phyloP scores from a whole-genome alignment of 2,888 invertebrate genomes.

The Tenthredo distinguenda region DNA sequence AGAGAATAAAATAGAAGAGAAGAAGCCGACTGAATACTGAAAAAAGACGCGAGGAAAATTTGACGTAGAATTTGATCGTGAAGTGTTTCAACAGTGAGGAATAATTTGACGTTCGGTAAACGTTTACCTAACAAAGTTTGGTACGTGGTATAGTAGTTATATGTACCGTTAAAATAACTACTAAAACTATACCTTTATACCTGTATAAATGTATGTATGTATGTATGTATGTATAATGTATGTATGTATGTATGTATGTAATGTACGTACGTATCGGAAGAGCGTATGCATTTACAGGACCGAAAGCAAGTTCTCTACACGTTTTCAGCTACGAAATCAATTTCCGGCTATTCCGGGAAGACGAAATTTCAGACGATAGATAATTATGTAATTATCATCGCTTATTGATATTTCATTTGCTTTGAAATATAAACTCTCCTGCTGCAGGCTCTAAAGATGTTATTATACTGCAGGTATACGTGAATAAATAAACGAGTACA shows the following conservation, averaged over 20 bases:
- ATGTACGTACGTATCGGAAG: not conserved
- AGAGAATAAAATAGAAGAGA: not conserved
- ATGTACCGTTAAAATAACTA: slow-evolving; percentile 10
- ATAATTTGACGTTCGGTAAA: slow-evolving; percentile 17
- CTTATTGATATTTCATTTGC: not conserved
- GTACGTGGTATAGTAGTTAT: not conserved
- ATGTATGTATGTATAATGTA: not conserved
- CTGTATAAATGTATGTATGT: no score
- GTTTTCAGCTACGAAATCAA: not conserved
- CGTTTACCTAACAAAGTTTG: slow-evolving; percentile 20
- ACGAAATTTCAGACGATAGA: not conserved
- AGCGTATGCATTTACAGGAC: not conserved
- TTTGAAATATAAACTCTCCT: not conserved
- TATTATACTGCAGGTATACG: not conserved
- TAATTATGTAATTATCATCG: not conserved
- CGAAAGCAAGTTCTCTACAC: not conserved
- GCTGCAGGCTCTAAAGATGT: not conserved
- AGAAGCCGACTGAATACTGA: not conserved
- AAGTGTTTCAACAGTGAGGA: not conserved
- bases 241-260: not conserved
- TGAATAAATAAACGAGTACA: not conserved
- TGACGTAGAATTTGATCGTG: not conserved
- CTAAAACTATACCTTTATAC: not conserved
- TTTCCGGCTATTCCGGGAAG: not conserved
- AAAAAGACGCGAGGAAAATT: not conserved